Conservation (phyloP, 1,140 invertebrate genomes). For the Zophobas atratus region DNA sequence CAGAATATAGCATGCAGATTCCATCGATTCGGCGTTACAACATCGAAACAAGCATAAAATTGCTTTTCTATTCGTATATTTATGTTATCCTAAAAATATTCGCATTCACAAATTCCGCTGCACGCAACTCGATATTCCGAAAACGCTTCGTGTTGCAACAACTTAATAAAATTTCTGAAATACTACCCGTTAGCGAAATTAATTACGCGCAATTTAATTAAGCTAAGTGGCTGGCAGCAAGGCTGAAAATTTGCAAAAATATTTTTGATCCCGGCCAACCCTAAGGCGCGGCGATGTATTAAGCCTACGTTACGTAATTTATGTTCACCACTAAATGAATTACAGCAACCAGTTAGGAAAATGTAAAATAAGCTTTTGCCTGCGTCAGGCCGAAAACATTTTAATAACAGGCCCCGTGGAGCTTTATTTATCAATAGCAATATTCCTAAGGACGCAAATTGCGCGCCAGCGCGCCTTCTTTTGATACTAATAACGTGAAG, state of each 20-base stretch:
- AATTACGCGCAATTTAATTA: conserved; percentile 3
- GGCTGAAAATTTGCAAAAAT: conserved; percentile 7
- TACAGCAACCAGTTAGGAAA: not conserved
- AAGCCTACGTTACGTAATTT: conserved; percentile 1
- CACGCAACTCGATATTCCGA: too few species aligned
- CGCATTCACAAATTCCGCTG: too few species aligned
- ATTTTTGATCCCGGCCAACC: conserved; percentile 10
- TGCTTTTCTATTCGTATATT: too few species aligned
- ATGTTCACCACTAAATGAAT: conserved; percentile 18
- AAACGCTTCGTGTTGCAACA: too few species aligned
- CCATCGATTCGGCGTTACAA: too few species aligned
- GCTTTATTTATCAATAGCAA: conserved; percentile 28
- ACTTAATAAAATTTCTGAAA: not conserved
- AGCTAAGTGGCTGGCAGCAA: not conserved
- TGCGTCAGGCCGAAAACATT: not conserved
- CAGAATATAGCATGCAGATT: too few species aligned
- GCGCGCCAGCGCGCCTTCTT: not conserved
- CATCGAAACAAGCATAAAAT: too few species aligned
- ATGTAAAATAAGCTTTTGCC: not conserved
- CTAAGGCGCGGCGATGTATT: conserved; percentile 18
- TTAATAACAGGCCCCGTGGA: conserved; percentile 15
- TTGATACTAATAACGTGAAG: conserved; percentile 1
- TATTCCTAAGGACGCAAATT: conserved; percentile 18
- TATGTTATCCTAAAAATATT: too few species aligned
- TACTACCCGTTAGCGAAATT: not conserved